A percentile compares a stretch with the other conserved stretches of the same genome.
Evolutionary conservation across 2,888 invertebrate genomes (phyloP).

Genomic region (Sesia bembeciformis): DNA sequence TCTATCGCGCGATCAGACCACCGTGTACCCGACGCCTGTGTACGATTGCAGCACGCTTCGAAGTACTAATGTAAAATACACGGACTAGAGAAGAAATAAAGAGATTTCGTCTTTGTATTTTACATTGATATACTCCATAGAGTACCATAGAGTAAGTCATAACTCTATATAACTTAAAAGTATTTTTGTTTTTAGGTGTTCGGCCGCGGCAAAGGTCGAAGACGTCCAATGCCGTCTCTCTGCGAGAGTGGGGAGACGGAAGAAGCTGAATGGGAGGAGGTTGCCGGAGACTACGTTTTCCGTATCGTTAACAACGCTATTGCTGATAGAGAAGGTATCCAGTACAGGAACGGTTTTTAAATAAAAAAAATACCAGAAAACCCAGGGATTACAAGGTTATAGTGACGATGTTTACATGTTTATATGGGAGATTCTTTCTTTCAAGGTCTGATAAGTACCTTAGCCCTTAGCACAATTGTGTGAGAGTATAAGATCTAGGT

Average conservation of each 20-base stretch:
- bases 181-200: conserved; percentile 42
- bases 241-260: conserved; percentile 75
- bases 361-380: too few relatives aligned
- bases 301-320: conserved; percentile 85
- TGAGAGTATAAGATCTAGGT: too few relatives aligned
- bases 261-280: conserved; percentile 70
- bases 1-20: too few relatives aligned
- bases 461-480: too few relatives aligned
- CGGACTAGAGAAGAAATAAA: too few relatives aligned
- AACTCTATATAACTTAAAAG: neutral
- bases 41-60: too few relatives aligned
- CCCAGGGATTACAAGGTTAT: too few relatives aligned
- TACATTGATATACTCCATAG: neutral
- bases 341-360: neutral
- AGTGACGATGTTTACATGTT: too few relatives aligned
- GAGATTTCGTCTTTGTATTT: neutral
- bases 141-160: neutral
- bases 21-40: too few relatives aligned
- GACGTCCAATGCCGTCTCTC: conserved; percentile 79
- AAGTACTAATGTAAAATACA: too few relatives aligned
- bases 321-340: conserved; percentile 79
- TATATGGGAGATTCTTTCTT: too few relatives aligned
- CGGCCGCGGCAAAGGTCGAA: conserved; percentile 72
- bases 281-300: conserved; percentile 89
- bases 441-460: too few relatives aligned